Evolutionary conservation across 2,888 invertebrate species (phyloP).

Genomic region (Drosophila prostipennis): DNA sequence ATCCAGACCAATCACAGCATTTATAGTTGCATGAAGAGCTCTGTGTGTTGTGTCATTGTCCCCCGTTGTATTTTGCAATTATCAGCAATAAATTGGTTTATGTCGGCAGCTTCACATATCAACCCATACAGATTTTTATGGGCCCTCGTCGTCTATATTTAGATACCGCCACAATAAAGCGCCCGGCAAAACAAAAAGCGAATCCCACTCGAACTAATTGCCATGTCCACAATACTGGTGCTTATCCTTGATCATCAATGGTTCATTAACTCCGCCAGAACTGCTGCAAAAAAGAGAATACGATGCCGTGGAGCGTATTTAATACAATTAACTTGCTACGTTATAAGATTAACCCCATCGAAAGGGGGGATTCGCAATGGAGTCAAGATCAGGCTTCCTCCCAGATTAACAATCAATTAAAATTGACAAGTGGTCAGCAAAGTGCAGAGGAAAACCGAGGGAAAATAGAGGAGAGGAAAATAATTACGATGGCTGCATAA

Average conservation of each 20-base stretch:
- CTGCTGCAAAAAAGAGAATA: conserved; percentile 48
- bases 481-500: conserved; percentile 74
- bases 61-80: conserved; percentile 23
- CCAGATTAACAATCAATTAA: conserved; percentile 83
- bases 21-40: neutral
- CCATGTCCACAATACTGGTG: conserved; percentile 60
- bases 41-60: neutral
- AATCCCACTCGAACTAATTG: conserved; percentile 67
- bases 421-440: conserved; percentile 75
- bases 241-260: conserved; percentile 80
- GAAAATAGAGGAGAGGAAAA: conserved; percentile 63
- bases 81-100: conserved; percentile 38
- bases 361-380: conserved; percentile 13
- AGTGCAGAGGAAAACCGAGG: conserved; percentile 25
- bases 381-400: conserved; percentile 61
- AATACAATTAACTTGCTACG: conserved; percentile 77
- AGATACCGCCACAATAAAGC: conserved; percentile 69
- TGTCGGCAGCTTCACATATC: conserved; percentile 32
- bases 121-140: conserved; percentile 40
- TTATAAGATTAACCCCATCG: conserved; percentile 74
- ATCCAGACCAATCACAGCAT: too few relatives aligned
- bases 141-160: conserved; percentile 64
- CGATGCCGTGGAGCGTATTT: conserved; percentile 72
- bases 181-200: conserved; percentile 18
- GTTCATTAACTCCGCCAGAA: conserved; percentile 78